Evolutionary conservation across 2,113 vertebrate species (phyloP).

Genomic region (Peromyscus leucopus): DNA sequence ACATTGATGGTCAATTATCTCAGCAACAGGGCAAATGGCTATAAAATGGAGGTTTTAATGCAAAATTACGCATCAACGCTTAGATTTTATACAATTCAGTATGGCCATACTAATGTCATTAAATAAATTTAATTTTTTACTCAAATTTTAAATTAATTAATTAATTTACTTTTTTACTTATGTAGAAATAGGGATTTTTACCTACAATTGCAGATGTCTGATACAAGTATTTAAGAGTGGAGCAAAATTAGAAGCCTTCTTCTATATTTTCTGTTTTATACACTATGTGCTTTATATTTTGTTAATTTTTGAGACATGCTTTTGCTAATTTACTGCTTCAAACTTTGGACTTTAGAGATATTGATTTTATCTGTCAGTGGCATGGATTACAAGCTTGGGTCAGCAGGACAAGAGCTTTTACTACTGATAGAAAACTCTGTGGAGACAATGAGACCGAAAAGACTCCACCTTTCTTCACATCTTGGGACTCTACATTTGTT

Average conservation of each 20-base stretch:
- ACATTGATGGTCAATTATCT: not conserved
- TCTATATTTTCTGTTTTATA: not conserved
- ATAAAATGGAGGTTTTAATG: not conserved
- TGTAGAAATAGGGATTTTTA: not conserved
- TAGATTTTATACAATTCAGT: not conserved
- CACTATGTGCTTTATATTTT: too few relatives aligned
- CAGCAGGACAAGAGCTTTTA: not conserved
- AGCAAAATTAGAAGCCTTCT: too few relatives aligned
- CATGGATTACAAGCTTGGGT: not conserved
- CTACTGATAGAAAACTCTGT: slow-evolving; percentile 22
- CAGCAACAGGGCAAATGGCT: not conserved
- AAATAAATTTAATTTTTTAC: too few relatives aligned
- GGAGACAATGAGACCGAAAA: not conserved
- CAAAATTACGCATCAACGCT: not conserved
- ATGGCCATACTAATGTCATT: not conserved
- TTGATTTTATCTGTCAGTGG: not conserved
- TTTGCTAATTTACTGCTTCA: not conserved
- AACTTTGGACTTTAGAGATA: not conserved
- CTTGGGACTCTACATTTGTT: slow-evolving; percentile 72
- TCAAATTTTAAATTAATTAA: too few relatives aligned
- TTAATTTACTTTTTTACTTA: not conserved
- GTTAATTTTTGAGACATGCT: not conserved
- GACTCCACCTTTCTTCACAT: slow-evolving; percentile 70
- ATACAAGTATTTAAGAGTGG: too few relatives aligned
- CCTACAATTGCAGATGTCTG: too few relatives aligned